Evolutionary conservation across 2,113 vertebrate species (phyloP).

Genomic region (Rhinopomastus cyanomelas): DNA sequence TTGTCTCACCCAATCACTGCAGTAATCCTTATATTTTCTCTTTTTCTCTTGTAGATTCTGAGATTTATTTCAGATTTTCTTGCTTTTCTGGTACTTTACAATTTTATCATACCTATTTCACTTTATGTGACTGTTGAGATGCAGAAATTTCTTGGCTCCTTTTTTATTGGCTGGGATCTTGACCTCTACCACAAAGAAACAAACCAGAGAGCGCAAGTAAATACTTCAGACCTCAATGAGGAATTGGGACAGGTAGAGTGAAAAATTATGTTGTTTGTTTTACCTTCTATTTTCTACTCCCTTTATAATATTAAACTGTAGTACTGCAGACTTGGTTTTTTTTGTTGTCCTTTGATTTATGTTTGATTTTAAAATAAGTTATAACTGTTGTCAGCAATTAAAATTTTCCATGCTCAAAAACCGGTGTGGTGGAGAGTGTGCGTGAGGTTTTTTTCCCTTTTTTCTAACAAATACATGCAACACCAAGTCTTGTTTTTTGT

Average conservation of each 20-base stretch:
- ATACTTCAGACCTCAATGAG: constrained; percentile 98
- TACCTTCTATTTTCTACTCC: background rate
- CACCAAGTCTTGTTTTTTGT: background rate
- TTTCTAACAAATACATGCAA: background rate
- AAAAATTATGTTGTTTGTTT: background rate
- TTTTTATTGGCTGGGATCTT: constrained; percentile 98
- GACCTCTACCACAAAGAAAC: constrained; percentile 97
- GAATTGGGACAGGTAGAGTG: constrained; percentile 92
- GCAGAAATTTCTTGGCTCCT: constrained; percentile 98
- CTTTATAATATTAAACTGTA: background rate
- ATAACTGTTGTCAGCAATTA: background rate
- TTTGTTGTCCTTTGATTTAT: background rate
- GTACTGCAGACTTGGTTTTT: background rate
- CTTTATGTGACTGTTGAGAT: constrained; percentile 98
- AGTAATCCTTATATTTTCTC: background rate
- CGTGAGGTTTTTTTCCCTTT: background rate
- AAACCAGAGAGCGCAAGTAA: constrained; percentile 95
- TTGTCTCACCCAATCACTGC: background rate
- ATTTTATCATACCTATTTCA: constrained; percentile 99
- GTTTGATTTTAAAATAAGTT: background rate
- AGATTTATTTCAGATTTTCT: constrained; percentile 98
- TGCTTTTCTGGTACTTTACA: constrained; percentile 97
- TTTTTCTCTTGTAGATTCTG: constrained; percentile 82
- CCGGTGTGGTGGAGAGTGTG: background rate
- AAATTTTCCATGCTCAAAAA: background rate